These are phyloP conservation scores for Lamellibrachia satsuma DNA, from an alignment of 2,888 invertebrate genomes.

Conservation along the genomic window DNA sequence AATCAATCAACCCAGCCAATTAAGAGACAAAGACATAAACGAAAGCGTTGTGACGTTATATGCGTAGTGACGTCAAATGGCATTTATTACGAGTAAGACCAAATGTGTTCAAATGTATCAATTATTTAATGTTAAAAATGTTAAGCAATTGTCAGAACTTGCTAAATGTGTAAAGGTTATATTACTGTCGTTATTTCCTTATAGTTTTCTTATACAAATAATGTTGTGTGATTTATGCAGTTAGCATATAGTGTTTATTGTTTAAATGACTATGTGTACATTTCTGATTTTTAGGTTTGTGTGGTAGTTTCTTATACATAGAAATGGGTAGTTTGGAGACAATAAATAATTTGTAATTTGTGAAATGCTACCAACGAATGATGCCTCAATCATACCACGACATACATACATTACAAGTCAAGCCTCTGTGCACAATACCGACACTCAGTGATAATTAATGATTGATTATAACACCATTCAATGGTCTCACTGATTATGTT, in stretches of 20 bases:
- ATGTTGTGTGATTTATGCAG: too few relatives aligned
- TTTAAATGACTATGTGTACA: too few relatives aligned
- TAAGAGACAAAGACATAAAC: background rate
- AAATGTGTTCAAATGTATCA: background rate
- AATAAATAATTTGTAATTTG: background rate
- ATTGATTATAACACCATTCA: background rate
- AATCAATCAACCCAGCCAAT: background rate
- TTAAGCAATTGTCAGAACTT: background rate
- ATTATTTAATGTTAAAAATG: background rate
- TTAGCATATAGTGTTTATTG: too few relatives aligned
- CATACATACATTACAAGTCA: background rate
- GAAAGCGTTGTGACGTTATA: background rate
- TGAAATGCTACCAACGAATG: background rate
- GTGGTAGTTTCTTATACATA: too few relatives aligned
- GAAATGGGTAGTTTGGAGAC: too few relatives aligned
- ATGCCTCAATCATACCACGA: background rate
- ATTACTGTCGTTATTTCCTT: background rate
- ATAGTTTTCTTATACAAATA: too few relatives aligned
- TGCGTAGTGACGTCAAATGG: background rate
- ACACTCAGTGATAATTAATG: background rate
- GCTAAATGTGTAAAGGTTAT: background rate
- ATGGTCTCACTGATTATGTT: slow-evolving; percentile 1
- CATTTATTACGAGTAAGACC: background rate
- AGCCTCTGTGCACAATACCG: background rate
- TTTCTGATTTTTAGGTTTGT: too few relatives aligned